phyloP scores from a whole-genome alignment of 2,113 vertebrate species.

The Chrysochloris asiatica region DNA sequence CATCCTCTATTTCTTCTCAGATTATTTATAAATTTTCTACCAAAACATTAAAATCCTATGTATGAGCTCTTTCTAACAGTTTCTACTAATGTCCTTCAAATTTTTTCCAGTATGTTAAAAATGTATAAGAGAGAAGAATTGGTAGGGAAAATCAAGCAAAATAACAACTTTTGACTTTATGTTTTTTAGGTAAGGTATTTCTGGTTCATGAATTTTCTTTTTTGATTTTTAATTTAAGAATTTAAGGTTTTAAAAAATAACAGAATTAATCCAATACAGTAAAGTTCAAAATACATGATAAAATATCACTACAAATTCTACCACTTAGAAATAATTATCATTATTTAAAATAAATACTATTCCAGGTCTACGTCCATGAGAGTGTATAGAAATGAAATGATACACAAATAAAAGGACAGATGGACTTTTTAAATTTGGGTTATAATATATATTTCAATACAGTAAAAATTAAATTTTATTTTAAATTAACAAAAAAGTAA shows the following conservation, averaged over 20 bases:
- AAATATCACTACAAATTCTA: not conserved
- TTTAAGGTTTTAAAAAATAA: not conserved
- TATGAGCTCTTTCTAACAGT: not conserved
- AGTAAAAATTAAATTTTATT: too few relatives aligned
- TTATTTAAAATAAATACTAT: too few relatives aligned
- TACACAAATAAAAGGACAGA: not conserved
- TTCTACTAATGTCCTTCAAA: not conserved
- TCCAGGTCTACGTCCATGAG: not conserved
- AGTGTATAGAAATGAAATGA: not conserved
- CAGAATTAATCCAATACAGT: not conserved
- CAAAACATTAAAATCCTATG: not conserved
- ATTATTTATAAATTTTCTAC: conserved; percentile 14
- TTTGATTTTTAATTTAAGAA: not conserved
- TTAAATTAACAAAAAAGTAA: too few relatives aligned
- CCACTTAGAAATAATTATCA: not conserved
- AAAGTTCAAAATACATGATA: not conserved
- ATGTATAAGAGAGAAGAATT: not conserved
- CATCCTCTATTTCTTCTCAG: not conserved
- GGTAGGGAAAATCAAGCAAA: not conserved
- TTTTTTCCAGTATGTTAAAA: conserved; percentile 14
- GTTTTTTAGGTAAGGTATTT: not conserved
- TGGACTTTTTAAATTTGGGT: too few relatives aligned
- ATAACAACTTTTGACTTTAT: not conserved
- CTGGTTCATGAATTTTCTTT: not conserved
- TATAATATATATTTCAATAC: too few relatives aligned